These are phyloP conservation scores for Leucophora obtusa DNA, from an alignment of 2,888 invertebrate genomes.

Conservation along the genomic window DNA sequence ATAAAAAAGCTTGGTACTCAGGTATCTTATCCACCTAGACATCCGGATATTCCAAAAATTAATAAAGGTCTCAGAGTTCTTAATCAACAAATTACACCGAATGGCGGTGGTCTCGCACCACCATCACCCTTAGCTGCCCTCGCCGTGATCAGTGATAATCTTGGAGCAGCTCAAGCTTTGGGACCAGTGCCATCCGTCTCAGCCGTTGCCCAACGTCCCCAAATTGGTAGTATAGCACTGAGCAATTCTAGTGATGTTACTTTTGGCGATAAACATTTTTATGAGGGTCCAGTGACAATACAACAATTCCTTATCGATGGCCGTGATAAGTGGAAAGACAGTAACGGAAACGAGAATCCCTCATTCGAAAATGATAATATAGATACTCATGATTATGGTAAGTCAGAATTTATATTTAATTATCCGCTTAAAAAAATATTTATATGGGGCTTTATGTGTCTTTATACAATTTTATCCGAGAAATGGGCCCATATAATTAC, in stretches of 20 bases:
- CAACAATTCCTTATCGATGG: constrained; percentile 84
- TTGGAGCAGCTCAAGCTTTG: constrained; percentile 36
- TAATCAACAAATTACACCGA: constrained; percentile 69
- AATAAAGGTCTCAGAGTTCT: constrained; percentile 72
- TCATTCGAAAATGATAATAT: constrained; percentile 63
- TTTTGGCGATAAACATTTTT: constrained; percentile 87
- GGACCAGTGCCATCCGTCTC: constrained; percentile 28
- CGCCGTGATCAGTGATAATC: constrained; percentile 37
- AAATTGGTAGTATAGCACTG: constrained; percentile 83
- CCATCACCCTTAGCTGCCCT: constrained; percentile 25
- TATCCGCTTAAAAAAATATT: too few species aligned
- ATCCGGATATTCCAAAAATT: constrained; percentile 70
- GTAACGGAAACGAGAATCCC: constrained; percentile 72
- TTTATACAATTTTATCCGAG: too few species aligned
- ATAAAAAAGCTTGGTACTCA: constrained; percentile 76
- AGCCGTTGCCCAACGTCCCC: constrained; percentile 70
- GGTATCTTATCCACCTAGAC: constrained; percentile 70
- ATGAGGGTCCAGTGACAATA: constrained; percentile 88
- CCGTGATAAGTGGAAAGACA: constrained; percentile 73
- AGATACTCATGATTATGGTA: constrained; percentile 65
- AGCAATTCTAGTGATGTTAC: constrained; percentile 86
- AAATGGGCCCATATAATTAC: too few species aligned
- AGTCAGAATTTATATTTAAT: too few species aligned
- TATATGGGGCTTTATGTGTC: too few species aligned
- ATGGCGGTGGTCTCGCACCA: constrained; percentile 11